Conservation (phyloP, 2,888 invertebrate species). For the Eumerus sabulonum region DNA sequence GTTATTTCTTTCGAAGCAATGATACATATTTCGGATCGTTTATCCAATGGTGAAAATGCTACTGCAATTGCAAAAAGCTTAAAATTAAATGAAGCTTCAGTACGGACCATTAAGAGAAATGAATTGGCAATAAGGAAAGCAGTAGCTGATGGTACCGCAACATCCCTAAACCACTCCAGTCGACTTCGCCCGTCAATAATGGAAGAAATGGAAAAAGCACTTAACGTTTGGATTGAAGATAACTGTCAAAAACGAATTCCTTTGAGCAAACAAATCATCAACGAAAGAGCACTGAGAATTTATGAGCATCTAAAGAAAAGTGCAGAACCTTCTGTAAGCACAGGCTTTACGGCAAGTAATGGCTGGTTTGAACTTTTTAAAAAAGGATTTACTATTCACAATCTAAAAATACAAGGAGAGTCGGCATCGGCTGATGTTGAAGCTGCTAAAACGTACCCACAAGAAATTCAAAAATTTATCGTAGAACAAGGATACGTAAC, state of each 20-base stretch:
- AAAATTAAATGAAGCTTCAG: neutral
- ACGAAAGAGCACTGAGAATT: neutral
- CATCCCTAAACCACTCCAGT: no score
- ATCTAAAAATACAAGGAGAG: conserved; percentile 62
- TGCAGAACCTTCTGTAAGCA: conserved; percentile 65
- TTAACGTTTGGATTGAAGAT: neutral
- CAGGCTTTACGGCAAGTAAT: no score
- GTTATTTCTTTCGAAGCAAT: no score
- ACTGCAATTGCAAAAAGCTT: no score
- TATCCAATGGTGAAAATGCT: conserved; percentile 8
- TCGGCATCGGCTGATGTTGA: conserved; percentile 23
- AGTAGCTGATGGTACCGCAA: conserved; percentile 50
- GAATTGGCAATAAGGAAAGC: conserved; percentile 12
- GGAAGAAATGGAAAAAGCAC: no score
- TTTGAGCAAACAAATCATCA: neutral
- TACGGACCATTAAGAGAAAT: conserved; percentile 8
- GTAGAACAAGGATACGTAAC: no score
- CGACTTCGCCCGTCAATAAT: no score
- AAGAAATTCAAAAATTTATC: conserved; percentile 30
- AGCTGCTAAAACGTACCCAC: conserved; percentile 49
- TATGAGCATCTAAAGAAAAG: conserved; percentile 57
- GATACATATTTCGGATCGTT: conserved; percentile 1
- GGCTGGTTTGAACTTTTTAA: conserved; percentile 67
- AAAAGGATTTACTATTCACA: conserved; percentile 59
- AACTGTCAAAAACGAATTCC: neutral